Percentiles rank a stretch among this genome's conserved stretches.
Evolutionary conservation across 2,113 vertebrate genomes (phyloP).

Genomic region (Pseudopodoces humilis): DNA sequence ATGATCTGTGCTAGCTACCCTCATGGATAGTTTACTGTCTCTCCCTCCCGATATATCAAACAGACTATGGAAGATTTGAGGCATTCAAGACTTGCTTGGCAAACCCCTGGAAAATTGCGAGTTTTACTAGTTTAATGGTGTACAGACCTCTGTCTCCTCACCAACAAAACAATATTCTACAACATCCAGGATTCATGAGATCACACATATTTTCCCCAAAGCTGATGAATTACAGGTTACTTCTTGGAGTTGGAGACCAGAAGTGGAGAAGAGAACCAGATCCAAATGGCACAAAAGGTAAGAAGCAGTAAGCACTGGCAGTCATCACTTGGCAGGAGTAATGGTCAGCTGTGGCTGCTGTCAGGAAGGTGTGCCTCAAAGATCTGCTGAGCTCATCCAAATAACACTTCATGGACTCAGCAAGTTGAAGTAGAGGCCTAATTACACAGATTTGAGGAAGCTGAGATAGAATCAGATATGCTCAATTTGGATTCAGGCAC

Average conservation of each 20-base stretch:
- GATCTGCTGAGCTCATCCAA: background rate
- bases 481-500: background rate
- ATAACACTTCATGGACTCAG: background rate
- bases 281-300: background rate
- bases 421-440: background rate
- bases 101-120: constrained; percentile 26
- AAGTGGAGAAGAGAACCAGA: background rate
- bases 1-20: background rate
- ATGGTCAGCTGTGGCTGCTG: background rate
- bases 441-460: background rate
- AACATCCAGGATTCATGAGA: constrained; percentile 51
- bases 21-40: constrained; percentile 7
- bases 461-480: rapidly evolving
- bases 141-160: constrained; percentile 51
- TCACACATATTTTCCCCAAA: constrained; percentile 48
- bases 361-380: background rate
- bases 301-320: background rate
- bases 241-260: background rate
- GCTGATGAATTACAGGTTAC: constrained; percentile 37
- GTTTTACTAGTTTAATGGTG: constrained; percentile 49
- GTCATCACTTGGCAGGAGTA: background rate
- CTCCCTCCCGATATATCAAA: constrained; percentile 42
- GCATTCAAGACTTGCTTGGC: constrained; percentile 42
- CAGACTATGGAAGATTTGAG: constrained; percentile 24
- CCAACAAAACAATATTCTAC: constrained; percentile 2